Base-by-base conservation (phyloP, 2,888 invertebrate species). In the Carcina quercana region DNA sequence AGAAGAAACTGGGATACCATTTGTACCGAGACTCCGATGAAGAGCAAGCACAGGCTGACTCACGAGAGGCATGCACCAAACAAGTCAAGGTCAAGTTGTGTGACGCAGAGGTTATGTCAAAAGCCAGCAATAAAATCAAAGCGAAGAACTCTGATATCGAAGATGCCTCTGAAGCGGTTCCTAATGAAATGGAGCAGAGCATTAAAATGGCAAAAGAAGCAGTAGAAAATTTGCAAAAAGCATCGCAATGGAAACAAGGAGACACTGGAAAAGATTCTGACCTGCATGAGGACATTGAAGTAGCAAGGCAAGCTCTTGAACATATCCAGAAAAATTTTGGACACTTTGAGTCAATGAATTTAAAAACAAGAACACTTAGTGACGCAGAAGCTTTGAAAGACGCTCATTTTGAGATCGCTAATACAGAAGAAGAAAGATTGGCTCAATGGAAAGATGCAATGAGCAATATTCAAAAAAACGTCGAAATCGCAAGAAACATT, bases 191-290 rank as follows among this genome's bases (percentile, higher is more conserved):
- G 50, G 65, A 73, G 43, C 55, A 63, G n/a, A 79, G 64, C 35
- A 66, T 80, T 31, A 59, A 59, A 34, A 60, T 70, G 54, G 80
- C 78, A 10, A 76, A 72, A 40, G 70, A 71, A 57, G 79, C 78
- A 2, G 67, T 80, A n/a, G 70, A 79, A 43, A 65, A 60, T 33
- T 47, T 82, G 14, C 71, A 78, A 44, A 58, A 54, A 42, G 35
- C 25, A 15, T 32, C 42, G 2, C 38, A 49, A 28, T 52, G 51
- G 43, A 51, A 56, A 29, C 52, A 63, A 10, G 46, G 47, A 13
- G 34, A 48, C 11, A 35, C 50, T 7, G 55, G 59, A 26, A 28
- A 64, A 7, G 67, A 75, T 34, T 45, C 40, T 11, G 59, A 65
- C 30, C 42, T 78, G 29, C 72, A 72, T 33, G 53, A 70, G 40